Base-by-base conservation (phyloP, 1,140 invertebrate species). In the Antheraea pernyi region DNA sequence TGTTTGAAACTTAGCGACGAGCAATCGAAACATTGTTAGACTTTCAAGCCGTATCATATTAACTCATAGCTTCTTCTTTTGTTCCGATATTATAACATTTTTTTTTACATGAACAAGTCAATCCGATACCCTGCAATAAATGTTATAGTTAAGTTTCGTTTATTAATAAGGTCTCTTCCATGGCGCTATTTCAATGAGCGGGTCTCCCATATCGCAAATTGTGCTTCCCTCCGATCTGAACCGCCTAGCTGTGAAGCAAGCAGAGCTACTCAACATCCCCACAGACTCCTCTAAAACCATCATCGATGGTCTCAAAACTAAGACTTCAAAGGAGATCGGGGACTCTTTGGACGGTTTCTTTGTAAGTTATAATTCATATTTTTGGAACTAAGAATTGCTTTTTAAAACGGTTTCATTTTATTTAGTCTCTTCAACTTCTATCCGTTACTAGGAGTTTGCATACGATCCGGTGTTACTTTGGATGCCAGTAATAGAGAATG, bases 401-500 rank as follows among this genome's bases (percentile, higher is more conserved):
- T 30, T 30, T 4, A 30, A 30, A 30, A 30, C 4, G 22, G 1
- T 30, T 30, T 30, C 22, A 30, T 30, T 30, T 30, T 2, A 30
- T 30, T 30, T 30, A 2, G 9, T n/a, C 0, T 53, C 13, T 53
- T 16, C 13, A 53, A 13, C 46, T 16, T n/a, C 63, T 61, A 18
- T 30, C 11, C 36, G 46, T 46, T 1, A 2, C 13, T 59, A 86
- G 83, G 80, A 85, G 37, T 94, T 94, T 82, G 79, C 91, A 11
- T 83, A 78, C 62, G 93, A 96, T 81, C 95, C 95, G 0, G 76
- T 95, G n/a, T 77, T 95, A 1, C 60, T 95, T 4, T 96, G 95
- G 95, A 81, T 86, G 62, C 95, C 95, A 0, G 94, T 96, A 0
- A 92, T 96, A 7, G 96, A 97, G 83, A 92, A 93, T 10, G 93